phyloP scores from a whole-genome alignment of 2,113 vertebrate genomes.

The Pitta sordida region DNA sequence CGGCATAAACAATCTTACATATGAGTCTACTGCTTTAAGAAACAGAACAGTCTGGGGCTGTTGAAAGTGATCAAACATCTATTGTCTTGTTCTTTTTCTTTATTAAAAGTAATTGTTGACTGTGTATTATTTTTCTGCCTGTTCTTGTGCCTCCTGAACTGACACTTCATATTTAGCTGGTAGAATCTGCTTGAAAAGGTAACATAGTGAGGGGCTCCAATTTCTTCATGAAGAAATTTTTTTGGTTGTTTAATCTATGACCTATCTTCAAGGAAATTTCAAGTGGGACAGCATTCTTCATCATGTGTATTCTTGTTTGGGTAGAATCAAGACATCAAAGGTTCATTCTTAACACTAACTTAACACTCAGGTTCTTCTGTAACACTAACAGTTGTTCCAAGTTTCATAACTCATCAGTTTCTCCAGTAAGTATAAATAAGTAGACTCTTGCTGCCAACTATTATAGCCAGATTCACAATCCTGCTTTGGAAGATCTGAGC shows the following conservation, averaged over 20 bases:
- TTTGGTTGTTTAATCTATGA: background rate
- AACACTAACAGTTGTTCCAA: background rate
- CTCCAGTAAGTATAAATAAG: background rate
- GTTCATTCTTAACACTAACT: background rate
- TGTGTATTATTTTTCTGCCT: background rate
- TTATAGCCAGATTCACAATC: background rate
- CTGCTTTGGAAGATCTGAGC: background rate
- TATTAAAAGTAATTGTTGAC: background rate
- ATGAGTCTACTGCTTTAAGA: background rate
- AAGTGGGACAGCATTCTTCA: background rate
- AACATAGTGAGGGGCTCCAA: background rate
- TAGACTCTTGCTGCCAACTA: background rate
- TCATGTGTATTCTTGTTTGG: background rate
- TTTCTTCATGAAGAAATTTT: background rate
- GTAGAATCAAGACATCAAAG: background rate
- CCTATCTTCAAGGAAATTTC: background rate
- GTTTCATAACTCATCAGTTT: background rate
- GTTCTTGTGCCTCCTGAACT: background rate
- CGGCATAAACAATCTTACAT: background rate
- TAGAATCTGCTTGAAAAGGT: background rate
- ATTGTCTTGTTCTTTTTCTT: background rate
- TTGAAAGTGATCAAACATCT: background rate
- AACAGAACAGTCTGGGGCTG: background rate
- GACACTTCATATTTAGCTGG: background rate
- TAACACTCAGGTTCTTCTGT: background rate